Conservation (phyloP, 2,113 vertebrate genomes). For the Hippocampus comes region DNA sequence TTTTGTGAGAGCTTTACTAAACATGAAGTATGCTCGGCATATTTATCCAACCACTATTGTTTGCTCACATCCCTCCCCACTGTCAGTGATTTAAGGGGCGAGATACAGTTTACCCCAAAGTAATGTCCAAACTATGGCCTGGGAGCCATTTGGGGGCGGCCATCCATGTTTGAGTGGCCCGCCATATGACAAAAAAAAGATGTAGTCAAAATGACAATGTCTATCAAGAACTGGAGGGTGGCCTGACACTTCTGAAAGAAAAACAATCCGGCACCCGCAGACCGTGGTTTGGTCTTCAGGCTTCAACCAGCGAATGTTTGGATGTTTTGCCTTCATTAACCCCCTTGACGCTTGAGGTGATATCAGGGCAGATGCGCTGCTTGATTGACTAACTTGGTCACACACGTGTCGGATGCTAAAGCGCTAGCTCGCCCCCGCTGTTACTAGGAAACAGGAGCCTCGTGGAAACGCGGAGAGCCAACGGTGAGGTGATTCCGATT, state of each 20-base stretch:
- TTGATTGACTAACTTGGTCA: constrained; percentile 4
- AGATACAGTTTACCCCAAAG: too few species aligned
- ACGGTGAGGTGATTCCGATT: constrained; percentile 16
- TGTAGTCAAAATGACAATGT: not conserved
- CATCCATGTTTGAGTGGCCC: too few species aligned
- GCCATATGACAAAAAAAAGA: too few species aligned
- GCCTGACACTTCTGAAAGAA: not conserved
- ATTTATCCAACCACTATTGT: too few species aligned
- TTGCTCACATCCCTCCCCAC: too few species aligned
- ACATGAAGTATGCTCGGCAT: too few species aligned
- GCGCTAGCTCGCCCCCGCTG: constrained; percentile 30
- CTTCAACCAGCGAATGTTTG: not conserved
- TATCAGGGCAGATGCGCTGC: not conserved
- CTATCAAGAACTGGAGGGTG: not conserved
- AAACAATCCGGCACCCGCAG: not conserved
- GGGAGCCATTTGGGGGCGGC: too few species aligned
- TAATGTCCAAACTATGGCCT: too few species aligned
- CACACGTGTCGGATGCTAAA: not conserved
- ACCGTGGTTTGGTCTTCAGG: not conserved
- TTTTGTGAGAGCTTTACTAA: too few species aligned
- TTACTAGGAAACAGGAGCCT: constrained; percentile 69
- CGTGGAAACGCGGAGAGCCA: constrained; percentile 23
- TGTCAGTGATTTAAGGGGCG: too few species aligned
- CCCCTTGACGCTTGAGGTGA: not conserved
- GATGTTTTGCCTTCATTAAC: not conserved